Percentiles rank a stretch among this genome's conserved stretches.
phyloP scores from a whole-genome alignment of 1,140 invertebrate species.

The Probaryconus sp. region DNA sequence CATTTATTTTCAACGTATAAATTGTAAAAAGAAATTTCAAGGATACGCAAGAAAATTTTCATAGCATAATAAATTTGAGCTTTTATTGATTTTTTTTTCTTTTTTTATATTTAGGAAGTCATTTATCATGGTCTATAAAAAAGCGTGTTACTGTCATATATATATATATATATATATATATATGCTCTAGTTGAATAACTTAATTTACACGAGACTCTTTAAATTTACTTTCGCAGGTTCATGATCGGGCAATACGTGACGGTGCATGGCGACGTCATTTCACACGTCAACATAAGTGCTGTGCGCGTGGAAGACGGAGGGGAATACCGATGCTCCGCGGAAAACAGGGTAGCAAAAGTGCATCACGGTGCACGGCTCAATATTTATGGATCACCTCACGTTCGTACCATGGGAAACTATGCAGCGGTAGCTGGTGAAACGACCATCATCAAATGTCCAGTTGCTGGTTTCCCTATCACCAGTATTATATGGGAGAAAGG shows the following conservation, averaged over 20 bases:
- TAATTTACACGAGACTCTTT: conserved; percentile 2
- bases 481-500: conserved; percentile 93
- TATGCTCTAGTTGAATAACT: not conserved
- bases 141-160: too few relatives aligned
- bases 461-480: conserved; percentile 94
- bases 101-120: too few relatives aligned
- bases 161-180: too few relatives aligned
- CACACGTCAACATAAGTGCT: conserved; percentile 94
- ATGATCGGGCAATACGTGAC: conserved; percentile 94
- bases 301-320: conserved; percentile 94
- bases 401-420: conserved; percentile 93
- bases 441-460: conserved; percentile 93
- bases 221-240: conserved; percentile 80
- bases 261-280: conserved; percentile 94
- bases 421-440: conserved; percentile 92
- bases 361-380: conserved; percentile 91
- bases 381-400: conserved; percentile 93
- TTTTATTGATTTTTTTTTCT: too few relatives aligned
- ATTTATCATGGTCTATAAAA: too few relatives aligned
- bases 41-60: too few relatives aligned
- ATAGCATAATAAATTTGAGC: too few relatives aligned
- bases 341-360: conserved; percentile 87
- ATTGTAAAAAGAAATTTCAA: too few relatives aligned
- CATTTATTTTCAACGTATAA: not conserved
- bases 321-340: conserved; percentile 91